Base-by-base conservation (phyloP, 2,888 invertebrate species). In the Agrochola lota region DNA sequence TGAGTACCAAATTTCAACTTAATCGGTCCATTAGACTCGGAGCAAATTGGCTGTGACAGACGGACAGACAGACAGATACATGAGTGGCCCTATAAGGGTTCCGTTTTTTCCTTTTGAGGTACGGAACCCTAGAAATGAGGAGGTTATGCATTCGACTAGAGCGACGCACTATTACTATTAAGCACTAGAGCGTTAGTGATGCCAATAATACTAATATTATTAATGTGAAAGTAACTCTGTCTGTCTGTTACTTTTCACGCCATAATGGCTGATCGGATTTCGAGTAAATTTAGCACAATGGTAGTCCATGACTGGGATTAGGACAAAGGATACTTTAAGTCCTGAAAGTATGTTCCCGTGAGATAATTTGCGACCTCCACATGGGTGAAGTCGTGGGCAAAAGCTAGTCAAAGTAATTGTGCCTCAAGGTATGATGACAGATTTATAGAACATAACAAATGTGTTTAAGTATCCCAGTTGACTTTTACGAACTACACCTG, bases 401-500 rank as follows among this genome's bases (percentile, higher is more conserved):
- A 49, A 49, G 1, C 49, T 49, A 23, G 8, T 30, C 5, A 12
- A 17, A 40, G 11, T 40, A 68, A 71, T 71, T 11, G 11, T 63
- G 35, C n/a, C 15, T 81, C 40, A 12, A 57, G 15, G 11, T 73
- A 57, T 57, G 73, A 73, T 52, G 40, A 30, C 40, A 74, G n/a
- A 30, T 46, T 26, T 72, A 8, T n/a, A 64, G 20, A 73, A 30
- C n/a, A 57, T 49, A 26, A 23, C 49, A 60, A 67, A 66, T 80
- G 49, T 35, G 20, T 35, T 26, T 46, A 11, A 40, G 23, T 67
- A 62, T 63, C 66, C 1, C 40, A 64, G 57, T 71, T 52, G 52
- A 64, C 78, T 55, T 30, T 66, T 43, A 84, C n/a, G 52, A 84
- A 64, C 43, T 26, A 52, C 23, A 20, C 1, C 43, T n/a, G 26